phyloP scores from a whole-genome alignment of 2,797 vertebrate species.

The Schizothorax lantsangensis region DNA sequence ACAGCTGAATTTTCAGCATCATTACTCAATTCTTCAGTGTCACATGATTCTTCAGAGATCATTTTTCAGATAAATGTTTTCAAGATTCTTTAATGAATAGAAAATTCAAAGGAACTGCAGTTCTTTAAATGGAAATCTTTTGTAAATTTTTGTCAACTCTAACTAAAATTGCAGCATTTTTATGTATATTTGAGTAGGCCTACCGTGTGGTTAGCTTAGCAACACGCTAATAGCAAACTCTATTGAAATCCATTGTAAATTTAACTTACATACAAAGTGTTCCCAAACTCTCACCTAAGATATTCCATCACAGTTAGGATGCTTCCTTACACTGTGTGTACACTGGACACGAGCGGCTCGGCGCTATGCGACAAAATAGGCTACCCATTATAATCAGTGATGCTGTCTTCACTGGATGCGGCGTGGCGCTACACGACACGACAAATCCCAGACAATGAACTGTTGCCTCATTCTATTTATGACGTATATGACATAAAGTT shows the following conservation, averaged over 20 bases:
- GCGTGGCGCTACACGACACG: not conserved
- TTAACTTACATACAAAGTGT: too few species aligned
- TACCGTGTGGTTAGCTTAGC: not conserved
- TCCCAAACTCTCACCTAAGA: not conserved
- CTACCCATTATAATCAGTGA: not conserved
- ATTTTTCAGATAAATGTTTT: not conserved
- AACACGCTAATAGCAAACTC: not conserved
- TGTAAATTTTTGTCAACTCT: not conserved
- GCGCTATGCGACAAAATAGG: too few species aligned
- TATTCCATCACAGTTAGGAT: not conserved
- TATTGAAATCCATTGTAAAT: not conserved
- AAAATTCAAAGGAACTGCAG: not conserved
- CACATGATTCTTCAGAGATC: not conserved
- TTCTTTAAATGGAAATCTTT: not conserved
- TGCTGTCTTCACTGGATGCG: not conserved
- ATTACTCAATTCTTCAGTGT: not conserved
- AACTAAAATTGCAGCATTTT: not conserved
- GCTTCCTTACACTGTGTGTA: not conserved
- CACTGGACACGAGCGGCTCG: not conserved
- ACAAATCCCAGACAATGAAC: not conserved
- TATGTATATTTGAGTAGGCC: not conserved
- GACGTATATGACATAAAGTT: too few species aligned
- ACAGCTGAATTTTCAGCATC: not conserved
- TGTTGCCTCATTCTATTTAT: too few species aligned
- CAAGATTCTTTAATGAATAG: not conserved